Evolutionary conservation across 2,797 vertebrate species (phyloP), one percentile per base, ranked within the genome.

Genomic region (Anas acuta): DNA sequence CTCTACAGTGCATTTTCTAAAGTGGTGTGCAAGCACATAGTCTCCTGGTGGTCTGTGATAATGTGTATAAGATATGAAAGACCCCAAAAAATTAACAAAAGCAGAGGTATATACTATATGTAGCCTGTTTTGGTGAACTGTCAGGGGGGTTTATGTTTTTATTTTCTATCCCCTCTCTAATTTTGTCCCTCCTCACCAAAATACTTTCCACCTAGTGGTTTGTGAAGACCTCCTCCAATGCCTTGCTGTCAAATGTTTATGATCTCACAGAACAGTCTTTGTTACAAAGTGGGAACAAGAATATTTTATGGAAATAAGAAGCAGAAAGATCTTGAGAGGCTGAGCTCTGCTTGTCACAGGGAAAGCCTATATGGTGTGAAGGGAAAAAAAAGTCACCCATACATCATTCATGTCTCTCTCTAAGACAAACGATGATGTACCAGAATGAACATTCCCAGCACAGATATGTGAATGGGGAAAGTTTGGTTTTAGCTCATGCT

Each of bases 31-130:
- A 32, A 66, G 20, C 15, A 57, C 11, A 20, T 1, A 8, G 5
- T 25, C 47, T 64, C 13, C 26, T 83, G 32, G 45, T 79, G 45
- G 56, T 30, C 66, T 30, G 11, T 58, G 53, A 47, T 58, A 33
- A 37, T 1, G 30, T 23, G 7, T 35, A 6, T 35, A 7, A 83
- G 51, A 19, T 2, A 4, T 58, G n/a, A 35, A 7, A 9, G 45
- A 49, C 9, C 8, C 4, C 54, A 72, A 90, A 65, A 14, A 3
- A 10, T 64, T 75, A 81, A 67, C 2, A 51, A 35, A 81, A 60
- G 33, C 43, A 5, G 4, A 14, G 2, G 1, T 15, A n/a, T n/a
- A n/a, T n/a, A n/a, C n/a, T n/a, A n/a, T 6, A 6, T 37, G 41
- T 70, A 6, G 28, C 32, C 23, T 67, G 35, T 51, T 5, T 12